A percentile compares a stretch with the other conserved stretches of the same genome.
Conservation (phyloP, 2,113 vertebrate species). For the Pungitius pungitius region DNA sequence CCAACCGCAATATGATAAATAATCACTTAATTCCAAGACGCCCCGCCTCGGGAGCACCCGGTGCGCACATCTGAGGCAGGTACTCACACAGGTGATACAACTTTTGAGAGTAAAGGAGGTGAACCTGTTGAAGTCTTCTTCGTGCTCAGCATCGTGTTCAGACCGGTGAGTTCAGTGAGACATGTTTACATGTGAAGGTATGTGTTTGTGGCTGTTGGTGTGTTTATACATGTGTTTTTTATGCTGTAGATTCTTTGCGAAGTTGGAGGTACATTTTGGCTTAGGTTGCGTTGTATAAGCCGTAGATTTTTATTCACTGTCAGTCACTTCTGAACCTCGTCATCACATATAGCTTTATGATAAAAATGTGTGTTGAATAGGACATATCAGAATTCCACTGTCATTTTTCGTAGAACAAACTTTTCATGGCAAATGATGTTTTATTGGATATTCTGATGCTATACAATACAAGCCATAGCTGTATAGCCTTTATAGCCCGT, state of each 20-base stretch:
- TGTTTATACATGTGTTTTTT: background rate
- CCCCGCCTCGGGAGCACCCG: background rate
- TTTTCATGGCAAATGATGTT: background rate
- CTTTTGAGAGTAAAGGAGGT: background rate
- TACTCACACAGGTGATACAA: conserved; percentile 1
- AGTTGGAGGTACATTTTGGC: too few species aligned
- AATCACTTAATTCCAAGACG: background rate
- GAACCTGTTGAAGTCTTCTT: too few species aligned
- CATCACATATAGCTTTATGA: background rate
- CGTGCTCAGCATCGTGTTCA: background rate
- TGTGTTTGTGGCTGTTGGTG: background rate
- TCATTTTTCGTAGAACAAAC: background rate
- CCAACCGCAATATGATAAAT: background rate
- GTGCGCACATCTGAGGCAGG: background rate
- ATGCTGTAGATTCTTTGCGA: background rate
- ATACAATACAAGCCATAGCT: background rate
- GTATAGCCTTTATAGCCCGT: background rate
- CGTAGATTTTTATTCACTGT: background rate
- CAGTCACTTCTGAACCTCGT: background rate
- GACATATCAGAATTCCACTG: background rate
- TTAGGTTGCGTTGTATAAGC: background rate
- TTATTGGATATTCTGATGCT: background rate
- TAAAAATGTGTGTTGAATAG: background rate
- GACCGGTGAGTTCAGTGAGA: background rate
- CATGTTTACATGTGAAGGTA: background rate